Conservation (phyloP, 2,888 invertebrate species). For the Macrosoma leucophasiata region DNA sequence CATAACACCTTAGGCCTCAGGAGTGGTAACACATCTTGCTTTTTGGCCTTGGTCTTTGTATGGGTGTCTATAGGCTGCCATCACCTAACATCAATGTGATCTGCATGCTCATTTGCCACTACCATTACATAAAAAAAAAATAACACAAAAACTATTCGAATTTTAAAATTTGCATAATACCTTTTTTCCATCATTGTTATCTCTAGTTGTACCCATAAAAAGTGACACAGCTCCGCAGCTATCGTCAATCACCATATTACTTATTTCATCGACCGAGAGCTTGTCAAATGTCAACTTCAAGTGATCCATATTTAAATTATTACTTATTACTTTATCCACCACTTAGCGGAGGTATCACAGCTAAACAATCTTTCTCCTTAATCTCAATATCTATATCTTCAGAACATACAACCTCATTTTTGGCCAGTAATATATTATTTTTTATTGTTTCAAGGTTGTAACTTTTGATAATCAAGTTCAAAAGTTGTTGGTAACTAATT, state of each 20-base stretch:
- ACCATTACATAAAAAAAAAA: too few relatives aligned
- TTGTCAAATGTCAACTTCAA: constrained; percentile 80
- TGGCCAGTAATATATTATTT: constrained; percentile 83
- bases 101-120: too few relatives aligned
- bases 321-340: constrained; percentile 80
- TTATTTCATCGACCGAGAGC: constrained; percentile 80
- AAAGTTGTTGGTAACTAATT: constrained; percentile 74
- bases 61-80: too few relatives aligned
- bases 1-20: too few relatives aligned
- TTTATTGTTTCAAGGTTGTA: constrained; percentile 81
- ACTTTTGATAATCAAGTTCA: constrained; percentile 74
- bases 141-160: too few relatives aligned
- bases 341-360: constrained; percentile 95
- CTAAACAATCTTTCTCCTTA: constrained; percentile 85
- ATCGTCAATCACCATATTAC: constrained; percentile 78
- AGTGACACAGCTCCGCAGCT: constrained; percentile 92
- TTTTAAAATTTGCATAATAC: too few relatives aligned
- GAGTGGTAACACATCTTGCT: too few relatives aligned
- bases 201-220: constrained; percentile 92
- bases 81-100: too few relatives aligned
- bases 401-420: constrained; percentile 87
- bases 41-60: too few relatives aligned
- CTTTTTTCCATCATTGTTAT: constrained; percentile 87
- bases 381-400: constrained; percentile 72
- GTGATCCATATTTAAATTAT: constrained; percentile 78